These are phyloP conservation scores for Apodemus agrarius DNA, from an alignment of 2,797 vertebrate genomes.

Conservation along the genomic window DNA sequence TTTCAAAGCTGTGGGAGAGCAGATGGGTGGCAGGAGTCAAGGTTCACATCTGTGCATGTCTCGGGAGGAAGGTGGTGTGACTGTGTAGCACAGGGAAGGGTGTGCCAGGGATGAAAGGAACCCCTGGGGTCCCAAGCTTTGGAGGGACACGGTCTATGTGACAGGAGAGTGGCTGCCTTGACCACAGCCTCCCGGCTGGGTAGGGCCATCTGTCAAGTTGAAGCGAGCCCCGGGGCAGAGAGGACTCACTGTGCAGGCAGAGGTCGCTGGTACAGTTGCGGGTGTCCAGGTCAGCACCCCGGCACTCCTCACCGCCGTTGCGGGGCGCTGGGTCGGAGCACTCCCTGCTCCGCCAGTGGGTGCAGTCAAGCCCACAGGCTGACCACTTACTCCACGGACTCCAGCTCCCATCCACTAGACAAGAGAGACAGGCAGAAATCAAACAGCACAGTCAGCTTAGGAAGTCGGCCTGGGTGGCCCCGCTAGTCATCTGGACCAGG, in stretches of 20 bases:
- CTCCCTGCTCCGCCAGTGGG: conserved; percentile 96
- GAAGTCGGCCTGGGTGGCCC: neutral
- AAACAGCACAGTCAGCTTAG: neutral
- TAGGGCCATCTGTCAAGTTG: neutral
- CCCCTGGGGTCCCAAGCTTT: neutral
- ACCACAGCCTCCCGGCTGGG: neutral
- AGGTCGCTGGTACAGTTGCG: conserved; percentile 98
- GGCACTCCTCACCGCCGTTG: conserved; percentile 96
- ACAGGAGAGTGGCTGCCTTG: neutral
- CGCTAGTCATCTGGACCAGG: neutral
- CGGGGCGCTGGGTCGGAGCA: conserved; percentile 96
- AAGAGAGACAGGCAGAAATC: conserved; percentile 63
- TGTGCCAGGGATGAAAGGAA: neutral
- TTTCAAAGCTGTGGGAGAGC: neutral
- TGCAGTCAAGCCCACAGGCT: conserved; percentile 94
- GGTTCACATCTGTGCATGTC: neutral
- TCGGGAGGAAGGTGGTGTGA: neutral
- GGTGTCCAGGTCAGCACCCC: conserved; percentile 94
- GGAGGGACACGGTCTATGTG: neutral
- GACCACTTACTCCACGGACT: conserved; percentile 99
- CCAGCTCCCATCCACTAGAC: conserved; percentile 96
- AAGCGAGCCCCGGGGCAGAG: neutral
- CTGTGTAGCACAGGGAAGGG: neutral
- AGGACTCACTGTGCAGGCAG: conserved; percentile 95
- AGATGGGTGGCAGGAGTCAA: neutral